A percentile compares a stretch with the other conserved stretches of the same genome.
These are phyloP conservation scores for Synodontis membranacea DNA, from an alignment of 2,113 vertebrate genomes.

Conservation along the genomic window DNA sequence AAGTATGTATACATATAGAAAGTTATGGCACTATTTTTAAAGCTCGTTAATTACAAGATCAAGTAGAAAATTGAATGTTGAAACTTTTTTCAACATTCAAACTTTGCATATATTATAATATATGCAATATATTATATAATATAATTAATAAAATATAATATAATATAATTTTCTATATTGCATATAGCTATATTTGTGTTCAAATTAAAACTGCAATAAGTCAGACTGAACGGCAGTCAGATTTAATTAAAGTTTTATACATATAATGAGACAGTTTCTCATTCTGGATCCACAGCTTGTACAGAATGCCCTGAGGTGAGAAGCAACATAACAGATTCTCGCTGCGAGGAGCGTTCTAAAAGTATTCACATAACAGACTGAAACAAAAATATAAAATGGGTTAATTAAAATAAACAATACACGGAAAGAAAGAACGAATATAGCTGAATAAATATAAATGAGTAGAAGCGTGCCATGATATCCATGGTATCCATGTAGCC, in stretches of 20 bases:
- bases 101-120: no score
- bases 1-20: background rate
- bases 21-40: background rate
- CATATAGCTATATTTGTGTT: background rate
- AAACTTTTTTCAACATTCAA: background rate
- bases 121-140: no score
- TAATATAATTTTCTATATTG: background rate
- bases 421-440: background rate
- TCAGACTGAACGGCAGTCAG: background rate
- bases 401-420: background rate
- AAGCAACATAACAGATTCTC: background rate
- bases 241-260: background rate
- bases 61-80: background rate
- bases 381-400: background rate
- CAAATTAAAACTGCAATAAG: background rate
- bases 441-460: no score
- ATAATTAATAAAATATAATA: no score
- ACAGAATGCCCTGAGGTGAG: background rate
- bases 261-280: background rate
- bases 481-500: background rate
- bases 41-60: background rate
- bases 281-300: background rate
- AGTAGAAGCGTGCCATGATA: background rate
- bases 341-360: background rate
- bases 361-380: background rate